Evolutionary conservation across 2,888 invertebrate genomes (phyloP).

Genomic region (Pseudolycoriella hygida): DNA sequence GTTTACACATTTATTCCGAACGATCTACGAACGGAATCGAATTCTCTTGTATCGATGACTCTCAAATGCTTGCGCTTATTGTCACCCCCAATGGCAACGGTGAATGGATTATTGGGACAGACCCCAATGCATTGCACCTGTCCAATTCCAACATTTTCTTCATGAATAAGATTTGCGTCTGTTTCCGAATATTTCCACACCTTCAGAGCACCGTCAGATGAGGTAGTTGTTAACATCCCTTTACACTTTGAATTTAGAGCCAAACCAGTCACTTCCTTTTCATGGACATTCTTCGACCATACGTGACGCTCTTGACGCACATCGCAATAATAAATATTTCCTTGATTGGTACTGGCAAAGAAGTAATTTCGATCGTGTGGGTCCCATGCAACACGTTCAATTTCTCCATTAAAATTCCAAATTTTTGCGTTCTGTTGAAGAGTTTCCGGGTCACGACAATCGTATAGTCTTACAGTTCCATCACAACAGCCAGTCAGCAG

Average conservation of each 20-base stretch:
- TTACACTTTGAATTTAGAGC: slow-evolving; percentile 52
- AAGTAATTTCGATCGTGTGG: slow-evolving; percentile 59
- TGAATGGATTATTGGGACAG: slow-evolving; percentile 67
- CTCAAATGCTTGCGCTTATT: slow-evolving; percentile 58
- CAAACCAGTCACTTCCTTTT: slow-evolving; percentile 70
- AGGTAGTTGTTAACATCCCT: slow-evolving; percentile 58
- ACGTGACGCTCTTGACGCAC: slow-evolving; percentile 45
- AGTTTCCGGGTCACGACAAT: slow-evolving; percentile 61
- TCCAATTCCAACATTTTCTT: slow-evolving; percentile 46
- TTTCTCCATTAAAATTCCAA: slow-evolving; percentile 65
- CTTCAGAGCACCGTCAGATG: slow-evolving; percentile 67
- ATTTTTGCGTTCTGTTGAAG: slow-evolving; percentile 23
- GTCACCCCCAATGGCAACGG: slow-evolving; percentile 72
- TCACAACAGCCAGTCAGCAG: slow-evolving; percentile 74
- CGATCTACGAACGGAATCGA: neutral
- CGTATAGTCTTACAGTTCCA: slow-evolving; percentile 58
- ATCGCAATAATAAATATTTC: slow-evolving; percentile 56
- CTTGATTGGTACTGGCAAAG: slow-evolving; percentile 39
- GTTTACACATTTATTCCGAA: neutral
- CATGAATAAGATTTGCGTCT: slow-evolving; percentile 12
- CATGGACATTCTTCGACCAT: slow-evolving; percentile 62
- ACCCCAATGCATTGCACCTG: slow-evolving; percentile 51
- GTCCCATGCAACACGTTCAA: slow-evolving; percentile 79
- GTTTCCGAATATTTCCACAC: slow-evolving; percentile 55
- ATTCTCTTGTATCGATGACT: slow-evolving; percentile 21